Percentiles rank a stretch among this genome's conserved stretches.
Conservation (phyloP, 2,113 vertebrate genomes). For the Psilopsiagon aymara region DNA sequence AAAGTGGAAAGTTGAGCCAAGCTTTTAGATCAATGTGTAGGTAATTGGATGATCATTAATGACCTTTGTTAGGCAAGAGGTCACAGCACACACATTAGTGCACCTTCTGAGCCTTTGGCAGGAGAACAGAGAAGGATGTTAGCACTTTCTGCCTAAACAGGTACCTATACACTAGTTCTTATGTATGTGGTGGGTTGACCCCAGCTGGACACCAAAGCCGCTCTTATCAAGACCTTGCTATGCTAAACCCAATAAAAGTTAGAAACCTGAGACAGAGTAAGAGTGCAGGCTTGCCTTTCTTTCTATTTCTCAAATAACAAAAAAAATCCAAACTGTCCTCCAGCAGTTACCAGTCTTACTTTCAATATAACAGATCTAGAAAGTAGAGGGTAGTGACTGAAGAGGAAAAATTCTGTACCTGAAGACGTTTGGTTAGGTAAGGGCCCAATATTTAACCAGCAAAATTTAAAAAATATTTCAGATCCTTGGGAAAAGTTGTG, state of each 20-base stretch:
- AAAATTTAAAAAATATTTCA: neutral
- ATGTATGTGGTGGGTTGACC: neutral
- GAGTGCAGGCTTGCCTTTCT: neutral
- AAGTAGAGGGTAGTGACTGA: neutral
- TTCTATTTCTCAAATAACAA: neutral
- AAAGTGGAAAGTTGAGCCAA: neutral
- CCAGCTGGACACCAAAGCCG: neutral
- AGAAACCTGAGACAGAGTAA: neutral
- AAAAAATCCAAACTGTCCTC: neutral
- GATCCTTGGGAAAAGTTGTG: neutral
- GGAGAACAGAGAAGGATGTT: neutral
- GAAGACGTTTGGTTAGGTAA: neutral
- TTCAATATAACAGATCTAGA: neutral
- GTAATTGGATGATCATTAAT: neutral
- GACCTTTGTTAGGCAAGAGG: neutral
- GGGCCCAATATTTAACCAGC: neutral
- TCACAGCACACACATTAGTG: neutral
- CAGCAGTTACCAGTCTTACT: neutral
- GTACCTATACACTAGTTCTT: neutral
- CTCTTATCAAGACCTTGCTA: neutral
- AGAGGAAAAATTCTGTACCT: neutral
- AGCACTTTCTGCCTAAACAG: neutral
- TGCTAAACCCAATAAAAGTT: fast-evolving
- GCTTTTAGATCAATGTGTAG: neutral
- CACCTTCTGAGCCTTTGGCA: neutral